These are phyloP conservation scores for Trachelipus rathkii DNA, from an alignment of 1,140 invertebrate species.

Conservation along the genomic window DNA sequence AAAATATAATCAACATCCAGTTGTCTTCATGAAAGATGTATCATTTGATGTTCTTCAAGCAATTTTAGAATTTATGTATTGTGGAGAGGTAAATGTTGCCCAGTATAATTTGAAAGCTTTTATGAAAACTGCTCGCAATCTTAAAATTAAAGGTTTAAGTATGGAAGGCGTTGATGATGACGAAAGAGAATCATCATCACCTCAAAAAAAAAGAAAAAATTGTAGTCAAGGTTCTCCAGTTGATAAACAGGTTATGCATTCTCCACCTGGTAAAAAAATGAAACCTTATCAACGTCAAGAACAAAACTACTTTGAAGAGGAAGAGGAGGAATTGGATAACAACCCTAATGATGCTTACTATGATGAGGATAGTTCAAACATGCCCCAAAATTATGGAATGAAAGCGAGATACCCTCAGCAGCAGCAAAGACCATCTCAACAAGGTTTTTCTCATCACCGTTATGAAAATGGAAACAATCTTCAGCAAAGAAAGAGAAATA, in stretches of 20 bases:
- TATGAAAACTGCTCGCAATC: background rate
- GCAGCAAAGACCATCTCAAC: too few species aligned
- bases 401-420: too few species aligned
- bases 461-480: too few species aligned
- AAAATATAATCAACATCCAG: constrained; percentile 13
- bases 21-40: constrained; percentile 20
- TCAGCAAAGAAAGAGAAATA: too few species aligned
- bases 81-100: constrained; percentile 19
- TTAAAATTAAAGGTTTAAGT: constrained; percentile 21
- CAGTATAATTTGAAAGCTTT: constrained; percentile 19
- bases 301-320: background rate
- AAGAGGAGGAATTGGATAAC: background rate
- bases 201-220: background rate
- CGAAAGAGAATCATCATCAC: background rate
- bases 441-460: too few species aligned
- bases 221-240: too few species aligned
- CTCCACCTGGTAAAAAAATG: background rate
- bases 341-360: too few species aligned
- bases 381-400: too few species aligned
- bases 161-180: background rate
- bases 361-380: too few species aligned
- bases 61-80: constrained; percentile 23
- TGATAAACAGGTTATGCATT: background rate
- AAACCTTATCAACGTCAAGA: background rate
- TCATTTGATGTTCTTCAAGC: background rate